A percentile compares a stretch with the other conserved stretches of the same genome.
These are phyloP conservation scores for Scalopus aquaticus DNA, from an alignment of 2,113 vertebrate species.

Conservation along the genomic window DNA sequence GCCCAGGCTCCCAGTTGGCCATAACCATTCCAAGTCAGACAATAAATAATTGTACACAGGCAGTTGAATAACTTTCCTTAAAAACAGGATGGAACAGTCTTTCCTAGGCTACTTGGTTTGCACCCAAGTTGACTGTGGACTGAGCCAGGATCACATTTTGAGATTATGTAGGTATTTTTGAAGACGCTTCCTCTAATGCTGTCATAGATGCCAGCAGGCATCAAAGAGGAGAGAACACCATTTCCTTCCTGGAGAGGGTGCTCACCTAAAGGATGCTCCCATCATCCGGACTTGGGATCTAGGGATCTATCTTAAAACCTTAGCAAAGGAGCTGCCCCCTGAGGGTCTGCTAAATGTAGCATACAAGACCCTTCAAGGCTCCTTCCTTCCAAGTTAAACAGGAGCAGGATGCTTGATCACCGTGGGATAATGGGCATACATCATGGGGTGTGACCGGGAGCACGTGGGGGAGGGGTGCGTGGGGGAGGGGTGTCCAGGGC, in stretches of 20 bases:
- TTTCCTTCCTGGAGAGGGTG: conserved; percentile 54
- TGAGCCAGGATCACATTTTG: background rate
- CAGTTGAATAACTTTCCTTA: background rate
- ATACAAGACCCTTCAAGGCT: no score
- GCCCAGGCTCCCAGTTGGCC: background rate
- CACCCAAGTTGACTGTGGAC: background rate
- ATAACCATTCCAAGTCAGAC: background rate
- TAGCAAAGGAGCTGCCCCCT: no score
- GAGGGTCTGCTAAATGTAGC: no score
- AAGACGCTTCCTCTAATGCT: conserved; percentile 46
- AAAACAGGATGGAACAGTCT: background rate
- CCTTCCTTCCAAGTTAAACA: no score
- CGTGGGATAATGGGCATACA: no score
- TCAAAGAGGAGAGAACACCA: conserved; percentile 73
- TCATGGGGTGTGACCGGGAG: no score
- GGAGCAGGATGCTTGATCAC: no score
- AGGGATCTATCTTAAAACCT: background rate
- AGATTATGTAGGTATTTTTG: background rate
- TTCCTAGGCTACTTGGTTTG: conserved; percentile 18
- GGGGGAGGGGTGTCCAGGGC: no score
- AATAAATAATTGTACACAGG: background rate
- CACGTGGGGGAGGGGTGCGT: no score
- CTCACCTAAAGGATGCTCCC: conserved; percentile 64
- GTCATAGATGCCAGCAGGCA: conserved; percentile 71
- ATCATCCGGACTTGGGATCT: background rate